A percentile compares a stretch with the other conserved stretches of the same genome.
Conservation (phyloP, 2,888 invertebrate species). For the Nemapogon koenigi region DNA sequence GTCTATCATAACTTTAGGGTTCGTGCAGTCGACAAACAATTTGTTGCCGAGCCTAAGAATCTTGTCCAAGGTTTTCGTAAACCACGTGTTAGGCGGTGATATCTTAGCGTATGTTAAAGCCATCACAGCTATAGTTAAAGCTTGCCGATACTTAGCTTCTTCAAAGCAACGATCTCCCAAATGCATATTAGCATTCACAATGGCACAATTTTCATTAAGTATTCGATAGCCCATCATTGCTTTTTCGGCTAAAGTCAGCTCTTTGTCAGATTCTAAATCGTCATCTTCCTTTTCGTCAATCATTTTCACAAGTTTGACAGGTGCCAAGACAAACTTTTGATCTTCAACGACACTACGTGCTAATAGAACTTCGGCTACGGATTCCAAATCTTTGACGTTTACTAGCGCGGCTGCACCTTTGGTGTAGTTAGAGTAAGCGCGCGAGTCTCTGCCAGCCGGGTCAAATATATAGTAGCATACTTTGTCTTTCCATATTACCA, state of each 20-base stretch:
- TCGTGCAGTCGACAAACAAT: constrained; percentile 56
- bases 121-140: constrained; percentile 64
- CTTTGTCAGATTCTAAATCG: constrained; percentile 53
- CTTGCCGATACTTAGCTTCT: constrained; percentile 64
- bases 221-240: constrained; percentile 63
- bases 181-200: constrained; percentile 64
- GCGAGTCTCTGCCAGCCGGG: constrained; percentile 61
- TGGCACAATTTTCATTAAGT: constrained; percentile 60
- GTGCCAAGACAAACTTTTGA: constrained; percentile 51
- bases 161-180: constrained; percentile 65
- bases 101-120: constrained; percentile 71
- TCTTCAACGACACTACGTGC: constrained; percentile 52
- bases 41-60: constrained; percentile 65
- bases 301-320: constrained; percentile 54
- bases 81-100: constrained; percentile 68
- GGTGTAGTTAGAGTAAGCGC: constrained; percentile 51
- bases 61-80: constrained; percentile 63
- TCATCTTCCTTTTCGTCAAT: constrained; percentile 44
- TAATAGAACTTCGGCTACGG: constrained; percentile 55
- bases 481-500: constrained; percentile 66
- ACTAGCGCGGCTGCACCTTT: constrained; percentile 63
- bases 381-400: constrained; percentile 56
- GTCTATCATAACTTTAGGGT: constrained; percentile 53
- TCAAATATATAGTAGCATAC: constrained; percentile 70
- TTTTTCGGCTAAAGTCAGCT: constrained; percentile 50